phyloP scores from a whole-genome alignment of 2,113 vertebrate species.

The Sinocyclocheilus maitianheensis region DNA sequence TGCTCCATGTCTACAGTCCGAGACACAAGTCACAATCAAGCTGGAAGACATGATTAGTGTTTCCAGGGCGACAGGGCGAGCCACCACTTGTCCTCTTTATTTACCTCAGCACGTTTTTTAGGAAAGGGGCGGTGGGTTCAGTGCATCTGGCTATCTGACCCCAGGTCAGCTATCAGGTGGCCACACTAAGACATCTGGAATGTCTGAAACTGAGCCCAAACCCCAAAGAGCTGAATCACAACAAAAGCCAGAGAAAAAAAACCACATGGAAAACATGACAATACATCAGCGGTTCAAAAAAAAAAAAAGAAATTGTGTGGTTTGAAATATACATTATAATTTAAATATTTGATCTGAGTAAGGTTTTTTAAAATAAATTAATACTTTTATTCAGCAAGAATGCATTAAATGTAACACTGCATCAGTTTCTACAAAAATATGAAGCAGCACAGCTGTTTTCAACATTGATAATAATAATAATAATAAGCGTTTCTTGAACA shows the following conservation, averaged over 20 bases:
- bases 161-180: conserved; percentile 6
- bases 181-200: background rate
- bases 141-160: conserved; percentile 16
- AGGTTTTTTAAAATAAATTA: background rate
- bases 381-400: background rate
- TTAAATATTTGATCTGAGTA: background rate
- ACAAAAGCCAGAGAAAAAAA: too few relatives aligned
- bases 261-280: background rate
- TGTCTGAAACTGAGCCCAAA: background rate
- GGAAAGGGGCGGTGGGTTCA: background rate
- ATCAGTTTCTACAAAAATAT: background rate
- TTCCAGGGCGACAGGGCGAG: conserved; percentile 6
- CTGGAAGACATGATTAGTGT: conserved; percentile 14
- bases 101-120: conserved; percentile 9
- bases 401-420: background rate
- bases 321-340: background rate
- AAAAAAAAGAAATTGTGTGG: background rate
- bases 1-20: background rate
- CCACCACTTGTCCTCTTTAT: background rate
- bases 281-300: background rate
- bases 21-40: background rate
- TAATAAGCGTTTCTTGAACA: background rate
- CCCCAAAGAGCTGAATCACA: background rate
- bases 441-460: background rate
- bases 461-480: background rate